phyloP scores from a whole-genome alignment of 2,888 invertebrate genomes.

The Shargacucullia verbasci region DNA sequence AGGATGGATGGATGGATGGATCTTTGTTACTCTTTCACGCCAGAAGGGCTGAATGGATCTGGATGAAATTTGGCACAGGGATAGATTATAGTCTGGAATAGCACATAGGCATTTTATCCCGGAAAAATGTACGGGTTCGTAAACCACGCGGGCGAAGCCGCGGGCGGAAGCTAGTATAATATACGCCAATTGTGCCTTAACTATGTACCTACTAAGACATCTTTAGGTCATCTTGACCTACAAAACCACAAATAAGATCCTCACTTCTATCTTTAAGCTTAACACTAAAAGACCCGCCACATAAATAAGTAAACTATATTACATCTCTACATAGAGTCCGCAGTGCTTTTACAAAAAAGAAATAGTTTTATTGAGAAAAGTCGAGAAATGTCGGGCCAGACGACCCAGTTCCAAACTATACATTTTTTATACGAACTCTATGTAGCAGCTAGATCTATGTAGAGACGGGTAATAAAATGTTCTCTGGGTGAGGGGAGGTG shows the following conservation, averaged over 20 bases:
- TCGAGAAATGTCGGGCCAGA: constrained; percentile 24
- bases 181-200: no score
- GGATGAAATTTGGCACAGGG: no score
- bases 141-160: no score
- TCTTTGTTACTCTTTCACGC: no score
- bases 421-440: constrained; percentile 50
- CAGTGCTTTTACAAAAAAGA: constrained; percentile 41
- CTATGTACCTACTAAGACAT: no score
- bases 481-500: constrained; percentile 11
- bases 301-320: constrained; percentile 46
- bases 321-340: constrained; percentile 21
- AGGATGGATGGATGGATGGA: no score
- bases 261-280: constrained; percentile 7
- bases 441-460: constrained; percentile 35
- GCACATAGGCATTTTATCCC: no score
- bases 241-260: background rate
- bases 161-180: no score
- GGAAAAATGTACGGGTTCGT: no score
- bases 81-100: no score
- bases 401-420: constrained; percentile 46
- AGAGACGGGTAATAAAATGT: constrained; percentile 48
- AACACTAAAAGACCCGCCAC: constrained; percentile 8
- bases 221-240: no score
- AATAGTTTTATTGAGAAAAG: constrained; percentile 43
- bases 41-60: no score